Percentiles rank a stretch among this genome's conserved stretches.
phyloP scores from a whole-genome alignment of 2,113 vertebrate genomes.

The Neotoma lepida region DNA sequence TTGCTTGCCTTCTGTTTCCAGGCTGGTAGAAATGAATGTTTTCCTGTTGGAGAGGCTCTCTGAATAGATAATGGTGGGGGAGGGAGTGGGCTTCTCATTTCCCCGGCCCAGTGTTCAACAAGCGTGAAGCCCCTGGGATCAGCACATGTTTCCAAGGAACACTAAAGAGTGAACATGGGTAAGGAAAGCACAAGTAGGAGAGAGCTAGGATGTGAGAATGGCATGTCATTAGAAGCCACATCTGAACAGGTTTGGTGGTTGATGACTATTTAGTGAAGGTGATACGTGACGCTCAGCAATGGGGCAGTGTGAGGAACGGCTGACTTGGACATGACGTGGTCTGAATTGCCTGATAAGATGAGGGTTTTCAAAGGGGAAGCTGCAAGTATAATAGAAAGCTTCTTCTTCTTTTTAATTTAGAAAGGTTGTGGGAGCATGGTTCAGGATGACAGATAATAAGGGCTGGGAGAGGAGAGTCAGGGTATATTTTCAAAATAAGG shows the following conservation, averaged over 20 bases:
- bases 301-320: not conserved
- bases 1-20: not conserved
- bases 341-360: not conserved
- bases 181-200: not conserved
- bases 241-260: not conserved
- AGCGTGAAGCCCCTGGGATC: not conserved
- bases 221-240: not conserved
- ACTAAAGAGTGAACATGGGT: not conserved
- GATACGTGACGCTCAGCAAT: fast-evolving
- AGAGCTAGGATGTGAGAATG: not conserved
- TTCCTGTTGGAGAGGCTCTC: not conserved
- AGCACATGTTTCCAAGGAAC: not conserved
- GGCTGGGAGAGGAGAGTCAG: not conserved
- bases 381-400: not conserved
- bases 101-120: not conserved
- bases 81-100: not conserved
- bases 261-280: not conserved
- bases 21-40: not conserved
- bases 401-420: not conserved
- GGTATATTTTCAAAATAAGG: not conserved
- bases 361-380: not conserved
- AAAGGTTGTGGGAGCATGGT: not conserved
- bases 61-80: not conserved
- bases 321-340: not conserved
- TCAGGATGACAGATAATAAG: not conserved